Conservation (phyloP, 1,140 invertebrate genomes). For the Nasonia giraulti region DNA sequence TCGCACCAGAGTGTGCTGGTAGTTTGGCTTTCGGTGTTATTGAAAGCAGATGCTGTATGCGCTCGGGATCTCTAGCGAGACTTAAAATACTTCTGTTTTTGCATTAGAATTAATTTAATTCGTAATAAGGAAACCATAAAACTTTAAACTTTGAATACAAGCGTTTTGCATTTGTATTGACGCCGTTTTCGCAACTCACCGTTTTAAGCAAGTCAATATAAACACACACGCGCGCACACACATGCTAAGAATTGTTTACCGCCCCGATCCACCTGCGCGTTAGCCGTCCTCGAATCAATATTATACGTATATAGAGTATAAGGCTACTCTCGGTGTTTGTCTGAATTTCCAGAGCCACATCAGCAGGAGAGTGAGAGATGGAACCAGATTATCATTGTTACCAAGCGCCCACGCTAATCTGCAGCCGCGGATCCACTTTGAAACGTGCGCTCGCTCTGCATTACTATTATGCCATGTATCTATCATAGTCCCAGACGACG, state of each 20-base stretch:
- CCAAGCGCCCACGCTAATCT: conserved; percentile 52
- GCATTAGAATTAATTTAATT: too few relatives aligned
- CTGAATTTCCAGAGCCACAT: conserved; percentile 20
- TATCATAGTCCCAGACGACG: conserved; percentile 8
- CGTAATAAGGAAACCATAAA: too few relatives aligned
- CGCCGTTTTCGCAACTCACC: too few relatives aligned
- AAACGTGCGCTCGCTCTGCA: conserved; percentile 7
- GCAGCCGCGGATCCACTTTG: conserved; percentile 31
- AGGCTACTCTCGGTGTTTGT: background rate
- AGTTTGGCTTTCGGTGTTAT: too few relatives aligned
- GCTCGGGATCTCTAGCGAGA: too few relatives aligned
- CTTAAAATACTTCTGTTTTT: too few relatives aligned
- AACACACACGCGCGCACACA: background rate
- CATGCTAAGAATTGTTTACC: background rate
- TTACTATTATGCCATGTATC: background rate
- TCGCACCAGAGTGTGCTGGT: too few relatives aligned
- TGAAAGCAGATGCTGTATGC: too few relatives aligned
- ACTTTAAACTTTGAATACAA: too few relatives aligned
- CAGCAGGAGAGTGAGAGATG: background rate
- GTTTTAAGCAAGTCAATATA: too few relatives aligned
- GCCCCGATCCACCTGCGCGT: background rate
- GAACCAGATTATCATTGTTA: conserved; percentile 52
- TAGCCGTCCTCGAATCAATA: background rate
- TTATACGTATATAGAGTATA: background rate
- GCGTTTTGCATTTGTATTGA: too few relatives aligned